These are phyloP conservation scores for Telmatochromis brachygnathus DNA, from an alignment of 2,113 vertebrate species.

Conservation along the genomic window DNA sequence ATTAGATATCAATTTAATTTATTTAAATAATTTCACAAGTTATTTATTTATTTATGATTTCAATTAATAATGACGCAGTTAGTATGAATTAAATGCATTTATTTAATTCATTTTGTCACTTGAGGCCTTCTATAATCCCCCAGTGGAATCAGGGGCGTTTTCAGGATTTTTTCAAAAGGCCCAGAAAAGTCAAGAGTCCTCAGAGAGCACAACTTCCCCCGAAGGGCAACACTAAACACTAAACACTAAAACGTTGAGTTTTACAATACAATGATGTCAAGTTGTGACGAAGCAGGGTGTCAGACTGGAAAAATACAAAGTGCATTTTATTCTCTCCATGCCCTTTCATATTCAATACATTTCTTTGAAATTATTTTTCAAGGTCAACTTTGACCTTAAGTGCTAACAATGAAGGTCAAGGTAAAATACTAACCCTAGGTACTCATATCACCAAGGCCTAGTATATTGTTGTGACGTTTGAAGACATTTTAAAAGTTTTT, in stretches of 20 bases:
- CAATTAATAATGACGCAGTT: not conserved
- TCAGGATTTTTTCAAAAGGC: not conserved
- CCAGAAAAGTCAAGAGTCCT: not conserved
- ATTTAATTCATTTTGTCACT: not conserved
- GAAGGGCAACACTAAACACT: not conserved
- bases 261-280: not conserved
- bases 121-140: not conserved
- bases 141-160: not conserved
- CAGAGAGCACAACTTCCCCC: not conserved
- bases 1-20: not conserved
- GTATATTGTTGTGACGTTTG: rapidly evolving
- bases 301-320: rapidly evolving
- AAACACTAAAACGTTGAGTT: not conserved
- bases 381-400: not conserved
- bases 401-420: not conserved
- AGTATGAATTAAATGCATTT: not conserved
- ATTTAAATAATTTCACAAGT: rapidly evolving
- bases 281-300: rapidly evolving
- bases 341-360: not conserved
- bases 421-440: not conserved
- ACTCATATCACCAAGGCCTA: not conserved
- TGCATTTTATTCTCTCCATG: not conserved
- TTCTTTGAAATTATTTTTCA: not conserved
- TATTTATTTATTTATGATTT: not conserved
- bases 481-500: not conserved